phyloP scores from a whole-genome alignment of 2,888 invertebrate species.

The Cephalotes varians region DNA sequence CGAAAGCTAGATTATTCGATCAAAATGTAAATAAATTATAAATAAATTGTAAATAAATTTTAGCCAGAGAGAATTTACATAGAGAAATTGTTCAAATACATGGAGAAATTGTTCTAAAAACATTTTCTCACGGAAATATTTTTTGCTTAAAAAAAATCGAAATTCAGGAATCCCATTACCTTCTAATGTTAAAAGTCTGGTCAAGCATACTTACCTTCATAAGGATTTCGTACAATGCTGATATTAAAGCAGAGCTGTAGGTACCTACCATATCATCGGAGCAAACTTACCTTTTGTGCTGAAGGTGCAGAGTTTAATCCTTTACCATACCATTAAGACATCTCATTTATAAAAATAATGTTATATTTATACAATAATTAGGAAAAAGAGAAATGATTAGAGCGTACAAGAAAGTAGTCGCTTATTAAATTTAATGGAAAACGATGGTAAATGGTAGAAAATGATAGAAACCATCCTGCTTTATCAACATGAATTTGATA shows the following conservation, averaged over 20 bases:
- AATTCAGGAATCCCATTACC: constrained; percentile 28
- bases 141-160: background rate
- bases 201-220: constrained; percentile 38
- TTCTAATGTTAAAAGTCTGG: constrained; percentile 22
- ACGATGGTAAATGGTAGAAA: background rate
- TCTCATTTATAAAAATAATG: background rate
- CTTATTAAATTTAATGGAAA: constrained; percentile 12
- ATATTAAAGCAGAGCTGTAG: constrained; percentile 29
- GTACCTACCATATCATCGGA: constrained; percentile 35
- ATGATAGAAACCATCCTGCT: constrained; percentile 36
- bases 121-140: background rate
- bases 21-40: background rate
- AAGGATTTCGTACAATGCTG: constrained; percentile 27
- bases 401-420: background rate
- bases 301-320: background rate
- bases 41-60: background rate
- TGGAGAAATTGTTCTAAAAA: background rate
- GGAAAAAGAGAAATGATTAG: background rate
- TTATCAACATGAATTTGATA: constrained; percentile 50
- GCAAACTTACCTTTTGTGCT: constrained; percentile 32
- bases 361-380: background rate
- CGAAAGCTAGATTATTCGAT: background rate
- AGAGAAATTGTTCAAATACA: background rate
- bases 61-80: background rate
- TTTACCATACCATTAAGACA: background rate